Percentiles rank a stretch among this genome's conserved stretches.
Evolutionary conservation across 2,113 vertebrate genomes (phyloP).

Genomic region (Benitochromis conjunctus): DNA sequence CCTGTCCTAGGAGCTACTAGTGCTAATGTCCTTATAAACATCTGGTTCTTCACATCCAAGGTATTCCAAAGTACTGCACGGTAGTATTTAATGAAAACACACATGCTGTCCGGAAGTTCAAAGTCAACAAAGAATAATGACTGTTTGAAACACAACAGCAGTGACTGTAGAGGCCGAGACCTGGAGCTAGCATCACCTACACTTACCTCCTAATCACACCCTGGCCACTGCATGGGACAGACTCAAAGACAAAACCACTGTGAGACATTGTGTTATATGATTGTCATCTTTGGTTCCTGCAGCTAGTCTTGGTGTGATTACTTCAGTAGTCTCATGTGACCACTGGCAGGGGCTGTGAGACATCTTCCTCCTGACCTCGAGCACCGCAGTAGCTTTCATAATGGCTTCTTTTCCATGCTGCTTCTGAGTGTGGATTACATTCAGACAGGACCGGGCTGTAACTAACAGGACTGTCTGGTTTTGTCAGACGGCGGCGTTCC

Average conservation of each 20-base stretch:
- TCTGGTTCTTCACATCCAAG: background rate
- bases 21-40: background rate
- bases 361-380: background rate
- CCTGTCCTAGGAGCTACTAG: rapidly evolving
- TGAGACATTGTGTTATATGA: background rate
- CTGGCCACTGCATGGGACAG: background rate
- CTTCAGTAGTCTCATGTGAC: background rate
- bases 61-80: too few relatives aligned
- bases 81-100: background rate
- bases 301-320: background rate
- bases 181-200: background rate
- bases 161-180: background rate
- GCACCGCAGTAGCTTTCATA: background rate
- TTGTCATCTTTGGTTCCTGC: rapidly evolving
- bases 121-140: background rate
- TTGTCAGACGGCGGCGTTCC: slow-evolving; percentile 77
- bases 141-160: background rate
- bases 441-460: background rate
- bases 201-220: rapidly evolving
- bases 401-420: background rate
- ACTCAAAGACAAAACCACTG: background rate
- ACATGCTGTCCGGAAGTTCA: background rate
- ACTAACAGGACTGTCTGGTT: background rate
- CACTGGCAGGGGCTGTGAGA: background rate
- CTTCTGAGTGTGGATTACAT: background rate